A percentile compares a stretch with the other conserved stretches of the same genome.
These are phyloP conservation scores for Exaiptasia diaphana DNA, from an alignment of 64 coral and sea anemone genomes.

Conservation along the genomic window DNA sequence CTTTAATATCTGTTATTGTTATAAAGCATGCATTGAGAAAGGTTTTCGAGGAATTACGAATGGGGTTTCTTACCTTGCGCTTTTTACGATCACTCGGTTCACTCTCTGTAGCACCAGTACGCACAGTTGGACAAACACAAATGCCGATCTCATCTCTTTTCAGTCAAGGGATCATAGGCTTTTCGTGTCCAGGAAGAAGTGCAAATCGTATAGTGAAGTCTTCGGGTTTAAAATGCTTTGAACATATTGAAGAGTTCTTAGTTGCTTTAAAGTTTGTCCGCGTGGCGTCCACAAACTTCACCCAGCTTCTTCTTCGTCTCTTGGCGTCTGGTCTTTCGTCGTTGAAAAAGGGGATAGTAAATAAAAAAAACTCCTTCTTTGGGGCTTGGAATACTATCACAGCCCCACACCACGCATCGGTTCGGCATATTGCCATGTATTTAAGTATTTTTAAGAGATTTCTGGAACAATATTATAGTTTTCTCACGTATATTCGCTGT, in stretches of 20 bases:
- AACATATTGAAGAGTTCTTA: background rate
- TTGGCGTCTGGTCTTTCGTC: conserved; percentile 7
- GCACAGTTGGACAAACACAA: conserved; percentile 9
- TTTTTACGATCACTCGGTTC: background rate
- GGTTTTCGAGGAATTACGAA: too few species aligned
- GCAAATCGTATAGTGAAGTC: background rate
- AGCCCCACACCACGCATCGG: background rate
- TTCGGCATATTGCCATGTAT: background rate
- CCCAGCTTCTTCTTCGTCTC: background rate
- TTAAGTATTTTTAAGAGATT: background rate
- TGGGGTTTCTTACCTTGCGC: conserved; percentile 18
- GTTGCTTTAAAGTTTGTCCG: background rate
- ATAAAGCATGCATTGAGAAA: too few species aligned
- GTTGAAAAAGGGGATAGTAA: background rate
- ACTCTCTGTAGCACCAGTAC: background rate
- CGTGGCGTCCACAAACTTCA: conserved; percentile 24
- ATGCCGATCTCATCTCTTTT: conserved; percentile 6
- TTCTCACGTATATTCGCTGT: background rate
- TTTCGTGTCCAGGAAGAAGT: background rate
- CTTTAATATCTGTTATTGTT: too few species aligned
- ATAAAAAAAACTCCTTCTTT: background rate
- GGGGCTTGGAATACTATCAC: background rate
- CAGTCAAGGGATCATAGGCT: background rate
- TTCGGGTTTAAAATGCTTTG: conserved; percentile 5
- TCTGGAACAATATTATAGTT: background rate